phyloP scores from a whole-genome alignment of 2,888 invertebrate genomes.

The Apamea anceps region DNA sequence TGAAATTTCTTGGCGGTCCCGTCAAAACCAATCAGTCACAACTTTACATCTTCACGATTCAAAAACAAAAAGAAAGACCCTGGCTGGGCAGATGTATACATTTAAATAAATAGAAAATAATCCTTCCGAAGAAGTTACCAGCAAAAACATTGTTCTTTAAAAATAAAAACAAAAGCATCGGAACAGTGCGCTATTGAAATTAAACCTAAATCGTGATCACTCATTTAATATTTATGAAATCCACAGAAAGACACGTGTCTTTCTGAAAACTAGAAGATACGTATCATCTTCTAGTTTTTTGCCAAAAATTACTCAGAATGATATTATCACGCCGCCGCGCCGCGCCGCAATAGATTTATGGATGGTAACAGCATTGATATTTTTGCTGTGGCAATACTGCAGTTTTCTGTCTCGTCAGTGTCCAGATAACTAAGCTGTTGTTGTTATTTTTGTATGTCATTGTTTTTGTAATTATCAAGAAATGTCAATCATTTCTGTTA shows the following conservation, averaged over 20 bases:
- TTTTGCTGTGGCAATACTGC: background rate
- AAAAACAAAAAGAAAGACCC: background rate
- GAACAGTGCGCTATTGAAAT: background rate
- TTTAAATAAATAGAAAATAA: background rate
- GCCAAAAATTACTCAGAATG: background rate
- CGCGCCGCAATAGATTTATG: background rate
- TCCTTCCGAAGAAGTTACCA: background rate
- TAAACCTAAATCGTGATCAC: too few relatives aligned
- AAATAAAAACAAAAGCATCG: background rate
- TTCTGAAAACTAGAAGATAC: too few relatives aligned
- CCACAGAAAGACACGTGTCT: background rate
- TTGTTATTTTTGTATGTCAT: too few relatives aligned
- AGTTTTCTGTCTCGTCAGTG: background rate
- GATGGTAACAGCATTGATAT: background rate
- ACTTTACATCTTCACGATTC: background rate
- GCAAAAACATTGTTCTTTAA: background rate
- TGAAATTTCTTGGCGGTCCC: background rate
- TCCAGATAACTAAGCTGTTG: background rate
- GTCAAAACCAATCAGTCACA: background rate
- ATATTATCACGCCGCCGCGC: background rate
- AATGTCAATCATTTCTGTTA: background rate
- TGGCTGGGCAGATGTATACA: background rate
- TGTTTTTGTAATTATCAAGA: too few relatives aligned
- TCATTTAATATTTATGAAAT: too few relatives aligned
- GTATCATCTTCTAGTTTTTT: too few relatives aligned